phyloP scores from a whole-genome alignment of 2,113 vertebrate species.

The Alouatta palliata region DNA sequence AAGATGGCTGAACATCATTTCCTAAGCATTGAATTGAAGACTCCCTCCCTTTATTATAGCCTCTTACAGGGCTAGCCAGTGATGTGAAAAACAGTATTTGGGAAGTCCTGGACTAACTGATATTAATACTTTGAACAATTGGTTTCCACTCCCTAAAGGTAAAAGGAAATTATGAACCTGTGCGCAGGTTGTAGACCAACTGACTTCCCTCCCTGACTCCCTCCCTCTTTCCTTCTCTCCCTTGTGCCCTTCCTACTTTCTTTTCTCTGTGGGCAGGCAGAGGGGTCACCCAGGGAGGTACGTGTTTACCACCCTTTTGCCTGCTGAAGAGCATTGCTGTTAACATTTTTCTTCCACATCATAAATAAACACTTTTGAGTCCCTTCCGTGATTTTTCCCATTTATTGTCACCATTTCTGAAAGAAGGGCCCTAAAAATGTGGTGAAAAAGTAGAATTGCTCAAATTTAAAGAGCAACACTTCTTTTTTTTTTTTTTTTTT shows the following conservation, averaged over 20 bases:
- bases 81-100: background rate
- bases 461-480: background rate
- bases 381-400: background rate
- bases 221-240: background rate
- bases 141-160: background rate
- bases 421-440: background rate
- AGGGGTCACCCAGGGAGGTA: background rate
- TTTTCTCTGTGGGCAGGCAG: background rate
- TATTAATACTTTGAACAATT: conserved; percentile 6
- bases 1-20: background rate
- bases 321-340: background rate
- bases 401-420: conserved; percentile 11
- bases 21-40: background rate
- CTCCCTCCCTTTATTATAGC: background rate
- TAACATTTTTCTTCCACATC: conserved; percentile 38
- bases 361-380: background rate
- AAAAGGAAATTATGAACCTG: background rate
- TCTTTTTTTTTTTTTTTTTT: background rate
- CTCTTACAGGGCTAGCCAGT: background rate
- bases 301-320: background rate
- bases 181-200: background rate
- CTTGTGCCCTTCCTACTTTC: background rate
- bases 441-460: background rate
- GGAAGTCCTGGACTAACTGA: background rate
- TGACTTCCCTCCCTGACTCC: background rate